These are phyloP conservation scores for Lithophane ornitopus DNA, from an alignment of 2,888 invertebrate genomes.

Conservation along the genomic window DNA sequence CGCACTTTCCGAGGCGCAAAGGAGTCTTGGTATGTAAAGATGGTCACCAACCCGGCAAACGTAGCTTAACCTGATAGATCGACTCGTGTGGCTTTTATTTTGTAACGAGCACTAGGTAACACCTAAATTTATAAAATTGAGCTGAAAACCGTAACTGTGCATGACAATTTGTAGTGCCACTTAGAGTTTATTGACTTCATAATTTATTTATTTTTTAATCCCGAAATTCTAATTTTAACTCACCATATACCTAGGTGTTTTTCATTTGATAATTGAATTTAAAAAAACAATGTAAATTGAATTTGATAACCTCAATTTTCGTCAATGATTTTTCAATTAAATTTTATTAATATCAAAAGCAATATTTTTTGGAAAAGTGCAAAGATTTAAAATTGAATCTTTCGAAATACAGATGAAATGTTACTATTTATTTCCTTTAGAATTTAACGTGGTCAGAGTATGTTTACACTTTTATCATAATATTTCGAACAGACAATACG, in stretches of 20 bases:
- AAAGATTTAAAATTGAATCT: not conserved
- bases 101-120: not conserved
- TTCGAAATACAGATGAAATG: not conserved
- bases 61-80: too few relatives aligned
- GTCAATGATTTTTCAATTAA: not conserved
- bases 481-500: not conserved
- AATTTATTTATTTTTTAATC: not conserved
- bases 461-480: not conserved
- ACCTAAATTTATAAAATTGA: not conserved
- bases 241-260: not conserved
- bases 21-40: too few relatives aligned
- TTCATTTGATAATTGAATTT: not conserved
- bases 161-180: not conserved
- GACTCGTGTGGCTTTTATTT: too few relatives aligned
- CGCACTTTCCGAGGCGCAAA: too few relatives aligned
- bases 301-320: too few relatives aligned
- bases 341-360: not conserved
- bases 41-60: too few relatives aligned
- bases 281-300: too few relatives aligned
- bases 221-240: not conserved
- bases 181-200: not conserved
- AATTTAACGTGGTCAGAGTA: not conserved
- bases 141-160: not conserved
- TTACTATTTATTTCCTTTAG: not conserved
- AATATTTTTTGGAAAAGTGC: too few relatives aligned